A percentile compares a stretch with the other conserved stretches of the same genome.
Conservation (phyloP, 2,113 vertebrate species). For the Neotragus moschatus region DNA sequence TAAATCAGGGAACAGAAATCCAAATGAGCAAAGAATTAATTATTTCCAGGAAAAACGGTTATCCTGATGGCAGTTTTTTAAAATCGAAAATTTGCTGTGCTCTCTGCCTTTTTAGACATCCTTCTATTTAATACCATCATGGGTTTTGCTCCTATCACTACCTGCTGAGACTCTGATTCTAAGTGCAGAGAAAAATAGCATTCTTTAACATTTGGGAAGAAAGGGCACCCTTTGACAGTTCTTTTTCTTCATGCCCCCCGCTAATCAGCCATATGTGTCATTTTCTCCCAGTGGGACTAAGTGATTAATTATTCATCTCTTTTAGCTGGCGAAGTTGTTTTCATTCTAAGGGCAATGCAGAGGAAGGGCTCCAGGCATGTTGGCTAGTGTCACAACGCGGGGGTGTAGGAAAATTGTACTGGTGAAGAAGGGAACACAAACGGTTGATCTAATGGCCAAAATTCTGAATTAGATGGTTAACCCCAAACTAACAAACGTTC, state of each 20-base stretch:
- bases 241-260: slow-evolving; percentile 8
- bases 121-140: neutral
- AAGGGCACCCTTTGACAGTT: slow-evolving; percentile 13
- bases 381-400: neutral
- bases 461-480: neutral
- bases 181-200: neutral
- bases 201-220: slow-evolving; percentile 49
- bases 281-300: slow-evolving; percentile 23
- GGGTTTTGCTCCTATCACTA: neutral
- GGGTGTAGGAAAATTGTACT: neutral
- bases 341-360: neutral
- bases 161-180: neutral
- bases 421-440: neutral
- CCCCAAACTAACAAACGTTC: neutral
- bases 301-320: slow-evolving; percentile 58
- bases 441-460: neutral
- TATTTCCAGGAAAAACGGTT: neutral
- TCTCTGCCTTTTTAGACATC: neutral
- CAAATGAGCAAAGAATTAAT: neutral
- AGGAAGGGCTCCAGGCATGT: neutral
- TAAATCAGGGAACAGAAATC: neutral
- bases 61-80: neutral
- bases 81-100: neutral
- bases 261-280: slow-evolving; percentile 24
- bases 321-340: slow-evolving; percentile 1